Conservation (phyloP, 2,888 invertebrate genomes). For the Dysmachus trigonus region DNA sequence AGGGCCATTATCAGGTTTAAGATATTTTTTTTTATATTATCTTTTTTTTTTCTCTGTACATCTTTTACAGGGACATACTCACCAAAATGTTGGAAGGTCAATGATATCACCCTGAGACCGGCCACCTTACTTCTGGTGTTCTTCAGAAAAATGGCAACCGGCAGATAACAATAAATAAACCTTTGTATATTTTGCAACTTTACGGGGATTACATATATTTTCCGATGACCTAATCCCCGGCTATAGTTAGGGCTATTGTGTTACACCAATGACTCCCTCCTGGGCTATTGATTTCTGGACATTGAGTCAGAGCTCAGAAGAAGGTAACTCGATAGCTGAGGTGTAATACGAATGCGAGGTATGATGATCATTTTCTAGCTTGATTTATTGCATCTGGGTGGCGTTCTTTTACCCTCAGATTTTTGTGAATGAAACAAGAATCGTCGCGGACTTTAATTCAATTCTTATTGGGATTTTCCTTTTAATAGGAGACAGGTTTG, state of each 20-base stretch:
- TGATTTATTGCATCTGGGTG: not conserved
- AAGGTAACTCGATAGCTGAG: not conserved
- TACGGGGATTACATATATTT: not conserved
- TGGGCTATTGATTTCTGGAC: not conserved
- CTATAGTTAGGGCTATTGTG: not conserved
- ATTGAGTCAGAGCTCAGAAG: not conserved
- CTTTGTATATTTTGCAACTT: not conserved
- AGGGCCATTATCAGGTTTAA: not conserved
- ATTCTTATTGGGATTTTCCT: not conserved
- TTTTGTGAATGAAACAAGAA: not conserved
- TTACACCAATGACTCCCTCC: not conserved
- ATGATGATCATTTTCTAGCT: not conserved
- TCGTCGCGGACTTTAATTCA: not conserved
- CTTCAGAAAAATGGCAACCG: not conserved
- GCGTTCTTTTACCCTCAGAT: not conserved
- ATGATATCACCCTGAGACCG: not conserved
- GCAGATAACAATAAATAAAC: not conserved
- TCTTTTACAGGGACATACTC: not conserved
- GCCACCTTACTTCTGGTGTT: not conserved
- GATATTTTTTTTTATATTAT: not conserved
- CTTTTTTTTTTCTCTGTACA: not conserved
- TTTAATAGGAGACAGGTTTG: not conserved
- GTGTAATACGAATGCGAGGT: not conserved
- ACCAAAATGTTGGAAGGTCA: not conserved
- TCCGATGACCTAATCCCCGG: not conserved